A percentile compares a stretch with the other conserved stretches of the same genome.
These are phyloP conservation scores for Kradibia gibbosae DNA, from an alignment of 1,140 invertebrate species.

Conservation along the genomic window DNA sequence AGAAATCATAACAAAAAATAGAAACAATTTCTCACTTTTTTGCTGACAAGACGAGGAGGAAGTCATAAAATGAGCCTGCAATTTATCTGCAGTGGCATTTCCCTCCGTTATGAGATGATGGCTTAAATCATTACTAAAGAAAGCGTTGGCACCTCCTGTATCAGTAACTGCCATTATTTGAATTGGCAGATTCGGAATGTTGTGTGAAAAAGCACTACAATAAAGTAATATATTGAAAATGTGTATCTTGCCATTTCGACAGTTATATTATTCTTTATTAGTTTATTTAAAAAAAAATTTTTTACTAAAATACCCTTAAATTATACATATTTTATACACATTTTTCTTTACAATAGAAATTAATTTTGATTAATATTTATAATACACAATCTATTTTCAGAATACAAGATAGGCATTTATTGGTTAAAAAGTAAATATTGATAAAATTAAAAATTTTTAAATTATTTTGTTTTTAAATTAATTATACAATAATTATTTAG, in stretches of 20 bases:
- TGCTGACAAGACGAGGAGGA: conserved; percentile 85
- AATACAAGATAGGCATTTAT: background rate
- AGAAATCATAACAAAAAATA: conserved; percentile 5
- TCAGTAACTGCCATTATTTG: conserved; percentile 96
- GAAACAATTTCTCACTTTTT: conserved; percentile 78
- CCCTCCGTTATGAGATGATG: conserved; percentile 94
- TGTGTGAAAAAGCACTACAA: conserved; percentile 91
- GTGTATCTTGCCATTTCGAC: conserved; percentile 12
- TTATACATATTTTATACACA: background rate
- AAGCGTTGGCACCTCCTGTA: conserved; percentile 87
- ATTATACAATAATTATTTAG: no score
- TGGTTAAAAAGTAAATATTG: no score
- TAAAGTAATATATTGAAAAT: conserved; percentile 20
- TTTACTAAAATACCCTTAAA: no score
- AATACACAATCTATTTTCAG: background rate
- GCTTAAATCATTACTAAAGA: conserved; percentile 91
- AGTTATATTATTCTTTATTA: conserved; percentile 42
- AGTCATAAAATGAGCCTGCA: conserved; percentile 94
- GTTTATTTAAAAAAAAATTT: background rate
- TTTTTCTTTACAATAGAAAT: background rate
- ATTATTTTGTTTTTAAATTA: no score
- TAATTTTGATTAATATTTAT: background rate
- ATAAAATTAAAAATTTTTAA: no score
- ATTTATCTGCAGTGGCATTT: conserved; percentile 90
- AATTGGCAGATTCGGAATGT: conserved; percentile 94